phyloP scores from a whole-genome alignment of 2,888 invertebrate species.

The Hemistola chrysoprasaria region DNA sequence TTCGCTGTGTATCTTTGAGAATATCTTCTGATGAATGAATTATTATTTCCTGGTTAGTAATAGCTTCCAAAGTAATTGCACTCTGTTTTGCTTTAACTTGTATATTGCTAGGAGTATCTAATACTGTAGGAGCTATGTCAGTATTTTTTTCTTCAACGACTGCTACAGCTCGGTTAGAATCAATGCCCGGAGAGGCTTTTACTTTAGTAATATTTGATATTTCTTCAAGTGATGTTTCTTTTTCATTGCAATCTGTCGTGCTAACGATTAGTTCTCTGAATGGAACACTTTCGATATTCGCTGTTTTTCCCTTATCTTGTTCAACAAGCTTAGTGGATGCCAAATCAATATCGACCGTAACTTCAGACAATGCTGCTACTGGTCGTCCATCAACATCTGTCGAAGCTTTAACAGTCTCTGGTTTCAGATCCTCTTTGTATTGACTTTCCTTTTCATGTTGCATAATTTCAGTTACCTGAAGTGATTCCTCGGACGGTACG shows the following conservation, averaged over 20 bases:
- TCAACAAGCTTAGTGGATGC: slow-evolving; percentile 37
- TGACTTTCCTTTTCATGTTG: slow-evolving; percentile 65
- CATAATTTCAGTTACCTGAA: slow-evolving; percentile 59
- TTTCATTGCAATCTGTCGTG: slow-evolving; percentile 80
- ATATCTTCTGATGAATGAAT: slow-evolving; percentile 70
- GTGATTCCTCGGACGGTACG: slow-evolving; percentile 44
- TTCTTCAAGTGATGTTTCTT: slow-evolving; percentile 63
- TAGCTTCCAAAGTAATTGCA: slow-evolving; percentile 79
- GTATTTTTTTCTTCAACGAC: slow-evolving; percentile 76
- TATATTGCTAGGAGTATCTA: slow-evolving; percentile 46
- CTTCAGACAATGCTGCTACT: slow-evolving; percentile 77
- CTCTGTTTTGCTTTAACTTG: slow-evolving; percentile 57
- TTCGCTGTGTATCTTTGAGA: slow-evolving; percentile 35
- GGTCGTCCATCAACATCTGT: slow-evolving; percentile 69
- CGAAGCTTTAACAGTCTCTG: slow-evolving; percentile 55
- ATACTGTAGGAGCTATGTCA: slow-evolving; percentile 59
- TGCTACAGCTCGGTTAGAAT: slow-evolving; percentile 66
- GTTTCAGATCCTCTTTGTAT: slow-evolving; percentile 30
- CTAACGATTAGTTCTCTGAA: slow-evolving; percentile 78
- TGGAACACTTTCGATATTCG: slow-evolving; percentile 75
- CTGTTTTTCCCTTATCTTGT: slow-evolving; percentile 49
- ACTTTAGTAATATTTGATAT: slow-evolving; percentile 35
- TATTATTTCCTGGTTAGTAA: slow-evolving; percentile 80
- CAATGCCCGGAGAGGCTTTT: slow-evolving; percentile 45
- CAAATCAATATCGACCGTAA: slow-evolving; percentile 62